A percentile compares a stretch with the other conserved stretches of the same genome.
These are phyloP conservation scores for Ochropleura leucogaster DNA, from an alignment of 2,888 invertebrate genomes.

Conservation along the genomic window DNA sequence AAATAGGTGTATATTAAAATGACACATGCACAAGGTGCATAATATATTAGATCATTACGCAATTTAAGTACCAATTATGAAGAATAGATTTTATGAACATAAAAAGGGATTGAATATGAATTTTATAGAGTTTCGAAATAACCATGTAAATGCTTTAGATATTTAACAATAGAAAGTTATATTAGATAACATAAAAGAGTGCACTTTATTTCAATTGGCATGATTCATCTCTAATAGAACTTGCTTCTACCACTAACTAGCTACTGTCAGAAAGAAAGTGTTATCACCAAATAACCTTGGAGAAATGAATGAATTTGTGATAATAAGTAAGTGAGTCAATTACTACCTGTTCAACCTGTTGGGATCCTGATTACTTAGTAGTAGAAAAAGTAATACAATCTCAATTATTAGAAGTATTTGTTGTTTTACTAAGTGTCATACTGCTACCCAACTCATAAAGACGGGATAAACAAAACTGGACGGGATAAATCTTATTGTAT, in stretches of 20 bases:
- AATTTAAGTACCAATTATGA: slow-evolving; percentile 2
- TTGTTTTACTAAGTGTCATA: neutral
- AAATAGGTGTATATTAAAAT: slow-evolving; percentile 34
- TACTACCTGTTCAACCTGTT: slow-evolving; percentile 2
- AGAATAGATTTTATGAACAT: neutral
- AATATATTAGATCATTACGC: slow-evolving; percentile 1
- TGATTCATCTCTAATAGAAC: neutral
- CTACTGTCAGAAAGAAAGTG: neutral
- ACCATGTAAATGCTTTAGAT: slow-evolving; percentile 12
- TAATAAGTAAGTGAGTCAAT: slow-evolving; percentile 23
- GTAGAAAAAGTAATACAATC: neutral
- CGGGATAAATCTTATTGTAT: no score
- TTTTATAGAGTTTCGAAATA: slow-evolving; percentile 10
- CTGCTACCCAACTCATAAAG: neutral
- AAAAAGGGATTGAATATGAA: neutral
- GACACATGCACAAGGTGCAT: slow-evolving; percentile 3
- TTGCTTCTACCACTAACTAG: neutral
- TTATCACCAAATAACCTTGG: slow-evolving; percentile 39
- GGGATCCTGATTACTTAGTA: neutral
- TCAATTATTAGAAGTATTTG: neutral
- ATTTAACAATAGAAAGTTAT: slow-evolving; percentile 34
- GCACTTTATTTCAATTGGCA: slow-evolving; percentile 4
- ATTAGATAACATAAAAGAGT: slow-evolving; percentile 18
- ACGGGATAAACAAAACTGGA: no score
- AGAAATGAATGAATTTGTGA: slow-evolving; percentile 24